These are phyloP conservation scores for Acanthosepion lycidas DNA, from an alignment of 2,888 invertebrate genomes.

Conservation along the genomic window DNA sequence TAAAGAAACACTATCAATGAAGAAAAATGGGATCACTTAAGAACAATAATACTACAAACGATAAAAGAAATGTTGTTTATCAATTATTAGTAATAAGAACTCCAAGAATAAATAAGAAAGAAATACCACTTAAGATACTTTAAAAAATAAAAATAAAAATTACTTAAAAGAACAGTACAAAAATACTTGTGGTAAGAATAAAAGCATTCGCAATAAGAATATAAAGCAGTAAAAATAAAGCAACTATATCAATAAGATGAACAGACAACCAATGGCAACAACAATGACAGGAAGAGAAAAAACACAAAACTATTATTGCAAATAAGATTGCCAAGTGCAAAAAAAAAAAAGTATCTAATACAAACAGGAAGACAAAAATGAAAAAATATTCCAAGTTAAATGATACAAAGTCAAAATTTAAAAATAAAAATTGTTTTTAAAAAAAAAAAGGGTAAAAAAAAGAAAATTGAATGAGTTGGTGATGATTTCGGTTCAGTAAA, in stretches of 20 bases:
- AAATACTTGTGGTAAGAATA: background rate
- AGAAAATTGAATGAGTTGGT: too few species aligned
- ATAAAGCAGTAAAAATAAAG: background rate
- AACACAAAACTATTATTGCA: background rate
- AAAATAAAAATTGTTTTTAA: too few species aligned
- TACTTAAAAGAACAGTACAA: background rate
- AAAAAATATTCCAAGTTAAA: background rate
- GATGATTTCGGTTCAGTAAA: background rate
- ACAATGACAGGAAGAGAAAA: background rate
- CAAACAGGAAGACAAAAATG: background rate
- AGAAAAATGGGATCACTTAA: background rate
- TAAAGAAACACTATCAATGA: background rate
- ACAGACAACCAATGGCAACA: background rate
- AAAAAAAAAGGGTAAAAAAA: too few species aligned
- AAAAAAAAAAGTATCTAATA: background rate
- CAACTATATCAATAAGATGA: background rate
- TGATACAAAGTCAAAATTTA: background rate
- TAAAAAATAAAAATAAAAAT: background rate
- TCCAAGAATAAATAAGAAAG: background rate
- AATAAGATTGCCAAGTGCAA: background rate
- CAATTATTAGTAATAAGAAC: background rate
- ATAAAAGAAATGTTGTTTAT: background rate
- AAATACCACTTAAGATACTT: background rate
- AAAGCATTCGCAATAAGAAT: background rate
- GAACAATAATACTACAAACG: background rate